Evolutionary conservation across 2,888 invertebrate genomes (phyloP).

Genomic region (Noctua comes): DNA sequence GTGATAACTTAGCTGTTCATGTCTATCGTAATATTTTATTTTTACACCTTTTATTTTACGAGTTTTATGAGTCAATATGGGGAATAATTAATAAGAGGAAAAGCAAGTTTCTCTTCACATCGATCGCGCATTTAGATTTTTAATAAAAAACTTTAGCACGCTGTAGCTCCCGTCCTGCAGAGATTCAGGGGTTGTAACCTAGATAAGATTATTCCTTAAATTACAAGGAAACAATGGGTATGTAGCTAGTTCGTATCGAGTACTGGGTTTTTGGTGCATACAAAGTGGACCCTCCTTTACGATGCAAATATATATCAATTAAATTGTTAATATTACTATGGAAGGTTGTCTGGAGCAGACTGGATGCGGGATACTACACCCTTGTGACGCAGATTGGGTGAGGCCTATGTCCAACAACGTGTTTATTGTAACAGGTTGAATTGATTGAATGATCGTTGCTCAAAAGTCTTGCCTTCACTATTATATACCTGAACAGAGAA

Average conservation of each 20-base stretch:
- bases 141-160: background rate
- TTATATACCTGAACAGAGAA: too few relatives aligned
- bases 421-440: too few relatives aligned
- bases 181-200: background rate
- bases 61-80: constrained; percentile 29
- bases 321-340: too few relatives aligned
- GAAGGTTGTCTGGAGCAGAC: too few relatives aligned
- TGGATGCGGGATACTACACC: too few relatives aligned
- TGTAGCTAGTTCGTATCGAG: background rate
- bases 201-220: background rate
- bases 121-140: background rate
- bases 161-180: background rate
- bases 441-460: too few relatives aligned
- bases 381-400: too few relatives aligned
- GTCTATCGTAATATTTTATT: constrained; percentile 29
- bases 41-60: constrained; percentile 45
- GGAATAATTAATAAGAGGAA: background rate
- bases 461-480: too few relatives aligned
- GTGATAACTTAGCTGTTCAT: constrained; percentile 7
- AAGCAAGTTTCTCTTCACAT: background rate
- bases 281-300: too few relatives aligned
- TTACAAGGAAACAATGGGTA: too few relatives aligned
- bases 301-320: too few relatives aligned
- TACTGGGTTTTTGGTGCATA: background rate
- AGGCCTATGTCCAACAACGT: too few relatives aligned